Evolutionary conservation across 2,888 invertebrate species (phyloP).

Genomic region (Leucophenga maculata): DNA sequence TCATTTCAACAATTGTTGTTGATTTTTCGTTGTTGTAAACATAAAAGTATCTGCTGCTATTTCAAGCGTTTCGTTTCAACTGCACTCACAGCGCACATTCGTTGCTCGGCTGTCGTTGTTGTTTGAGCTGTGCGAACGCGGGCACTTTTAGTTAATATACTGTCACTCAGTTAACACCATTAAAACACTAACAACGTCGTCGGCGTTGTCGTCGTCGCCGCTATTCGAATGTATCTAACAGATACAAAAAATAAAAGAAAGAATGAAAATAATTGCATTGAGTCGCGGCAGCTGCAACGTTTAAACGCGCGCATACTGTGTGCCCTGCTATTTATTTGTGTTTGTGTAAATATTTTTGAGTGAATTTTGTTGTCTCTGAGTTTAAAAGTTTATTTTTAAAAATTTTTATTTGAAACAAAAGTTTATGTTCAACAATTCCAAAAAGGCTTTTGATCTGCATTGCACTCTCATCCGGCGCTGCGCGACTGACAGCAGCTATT

Average conservation of each 20-base stretch:
- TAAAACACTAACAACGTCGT: slow-evolving; percentile 18
- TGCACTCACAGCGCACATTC: slow-evolving; percentile 46
- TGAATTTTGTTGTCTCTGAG: not conserved
- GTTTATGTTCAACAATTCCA: not conserved
- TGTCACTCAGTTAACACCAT: slow-evolving; percentile 31
- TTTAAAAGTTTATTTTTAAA: slow-evolving; percentile 22
- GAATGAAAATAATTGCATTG: slow-evolving; percentile 14
- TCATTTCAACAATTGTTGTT: slow-evolving; percentile 11
- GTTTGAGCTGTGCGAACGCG: slow-evolving; percentile 49
- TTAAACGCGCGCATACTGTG: not conserved
- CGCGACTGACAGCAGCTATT: not conserved
- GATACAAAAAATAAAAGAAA: slow-evolving; percentile 43
- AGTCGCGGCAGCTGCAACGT: slow-evolving; percentile 8
- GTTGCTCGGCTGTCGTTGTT: slow-evolving; percentile 62
- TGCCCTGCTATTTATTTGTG: not conserved
- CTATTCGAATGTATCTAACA: slow-evolving; percentile 34
- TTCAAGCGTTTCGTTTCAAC: slow-evolving; percentile 24
- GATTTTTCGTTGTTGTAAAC: slow-evolving; percentile 5
- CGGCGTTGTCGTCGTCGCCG: slow-evolving; percentile 24
- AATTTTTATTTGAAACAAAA: not conserved
- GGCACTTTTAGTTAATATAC: slow-evolving; percentile 15
- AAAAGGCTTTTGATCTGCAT: slow-evolving; percentile 4
- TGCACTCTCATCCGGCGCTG: not conserved
- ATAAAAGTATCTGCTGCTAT: not conserved
- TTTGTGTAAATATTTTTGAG: slow-evolving; percentile 4